Evolutionary conservation across 2,113 vertebrate species (phyloP).

Genomic region (Arvicanthis niloticus): DNA sequence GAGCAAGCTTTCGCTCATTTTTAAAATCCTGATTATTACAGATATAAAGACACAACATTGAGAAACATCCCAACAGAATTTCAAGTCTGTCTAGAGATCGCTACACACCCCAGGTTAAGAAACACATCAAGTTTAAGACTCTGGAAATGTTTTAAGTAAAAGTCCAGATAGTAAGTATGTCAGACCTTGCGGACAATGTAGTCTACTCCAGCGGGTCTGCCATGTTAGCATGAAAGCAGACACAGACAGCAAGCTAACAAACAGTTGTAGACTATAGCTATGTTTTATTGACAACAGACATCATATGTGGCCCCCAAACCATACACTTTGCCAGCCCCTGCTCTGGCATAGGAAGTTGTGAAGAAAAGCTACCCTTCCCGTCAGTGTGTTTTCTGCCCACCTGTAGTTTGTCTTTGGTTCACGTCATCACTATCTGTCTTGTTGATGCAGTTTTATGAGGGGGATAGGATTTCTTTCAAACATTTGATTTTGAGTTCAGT

Average conservation of each 20-base stretch:
- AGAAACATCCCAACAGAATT: background rate
- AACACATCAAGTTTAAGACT: background rate
- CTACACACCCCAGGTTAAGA: background rate
- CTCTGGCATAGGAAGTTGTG: background rate
- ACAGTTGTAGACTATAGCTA: background rate
- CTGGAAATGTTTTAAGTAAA: background rate
- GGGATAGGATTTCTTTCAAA: background rate
- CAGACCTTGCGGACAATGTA: background rate
- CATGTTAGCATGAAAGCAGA: background rate
- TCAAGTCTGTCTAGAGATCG: background rate
- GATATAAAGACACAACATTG: background rate
- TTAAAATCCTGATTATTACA: background rate
- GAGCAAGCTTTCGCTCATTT: background rate
- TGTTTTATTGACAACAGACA: background rate
- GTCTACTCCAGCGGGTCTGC: background rate
- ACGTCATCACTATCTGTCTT: background rate
- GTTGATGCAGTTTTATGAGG: background rate
- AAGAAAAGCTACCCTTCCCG: background rate
- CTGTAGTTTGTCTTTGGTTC: background rate
- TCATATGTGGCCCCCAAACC: background rate
- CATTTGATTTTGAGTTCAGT: background rate
- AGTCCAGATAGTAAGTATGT: background rate
- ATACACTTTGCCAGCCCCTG: background rate
- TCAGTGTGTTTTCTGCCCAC: background rate
- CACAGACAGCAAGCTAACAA: background rate